phyloP scores from a whole-genome alignment of 2,113 vertebrate genomes.

The Delphinus delphis region DNA sequence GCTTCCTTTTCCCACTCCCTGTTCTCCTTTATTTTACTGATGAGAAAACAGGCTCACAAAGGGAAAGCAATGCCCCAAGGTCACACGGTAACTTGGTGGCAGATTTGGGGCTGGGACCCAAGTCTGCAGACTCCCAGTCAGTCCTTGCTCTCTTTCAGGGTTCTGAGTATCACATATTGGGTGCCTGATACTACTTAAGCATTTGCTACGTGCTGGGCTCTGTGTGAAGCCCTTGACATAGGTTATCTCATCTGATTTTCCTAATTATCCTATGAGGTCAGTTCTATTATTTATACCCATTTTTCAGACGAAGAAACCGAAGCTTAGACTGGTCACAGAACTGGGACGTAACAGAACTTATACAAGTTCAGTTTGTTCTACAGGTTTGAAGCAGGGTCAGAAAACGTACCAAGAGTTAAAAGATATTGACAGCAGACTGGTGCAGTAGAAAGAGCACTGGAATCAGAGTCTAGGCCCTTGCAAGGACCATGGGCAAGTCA shows the following conservation, averaged over 20 bases:
- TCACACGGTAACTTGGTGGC: neutral
- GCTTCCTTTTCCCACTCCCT: neutral
- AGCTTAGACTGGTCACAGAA: neutral
- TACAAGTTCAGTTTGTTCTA: neutral
- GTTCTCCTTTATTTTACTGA: neutral
- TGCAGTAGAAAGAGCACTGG: neutral
- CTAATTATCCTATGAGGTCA: neutral
- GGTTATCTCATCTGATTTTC: neutral
- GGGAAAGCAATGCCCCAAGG: neutral
- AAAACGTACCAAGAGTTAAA: neutral
- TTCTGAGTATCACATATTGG: neutral
- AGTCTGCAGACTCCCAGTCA: neutral
- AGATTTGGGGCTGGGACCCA: neutral
- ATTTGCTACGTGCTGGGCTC: neutral
- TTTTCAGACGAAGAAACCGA: conserved; percentile 41
- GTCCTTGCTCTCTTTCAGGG: neutral
- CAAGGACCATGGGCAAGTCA: neutral
- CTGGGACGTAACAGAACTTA: neutral
- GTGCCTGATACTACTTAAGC: neutral
- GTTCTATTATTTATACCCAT: conserved; percentile 2
- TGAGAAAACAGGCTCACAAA: neutral
- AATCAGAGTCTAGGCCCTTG: neutral
- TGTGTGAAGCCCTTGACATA: neutral
- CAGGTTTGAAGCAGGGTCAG: neutral
- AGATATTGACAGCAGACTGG: neutral